Base-by-base conservation (phyloP, 1,140 invertebrate genomes). In the Papilio dardanus region DNA sequence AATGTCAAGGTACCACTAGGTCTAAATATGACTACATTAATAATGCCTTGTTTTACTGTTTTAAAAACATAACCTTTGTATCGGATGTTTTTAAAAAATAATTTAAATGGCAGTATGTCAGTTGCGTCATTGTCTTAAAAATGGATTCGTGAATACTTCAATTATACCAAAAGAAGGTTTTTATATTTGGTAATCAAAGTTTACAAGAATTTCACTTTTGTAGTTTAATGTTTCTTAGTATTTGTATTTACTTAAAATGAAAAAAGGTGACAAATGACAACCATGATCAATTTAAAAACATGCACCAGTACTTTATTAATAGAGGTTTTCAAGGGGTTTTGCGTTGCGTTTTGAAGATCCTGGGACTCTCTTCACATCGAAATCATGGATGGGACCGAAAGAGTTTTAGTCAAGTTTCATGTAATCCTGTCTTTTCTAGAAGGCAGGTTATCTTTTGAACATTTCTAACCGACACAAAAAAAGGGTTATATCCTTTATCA, bases 11-110 rank as follows among this genome's bases (percentile, higher is more conserved):
- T 21, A 40, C 42, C 19, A 42, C 33, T 21, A 40, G 67, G 6
- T 69, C 66, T 68, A 68, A 69, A 69, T 69, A 69, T 37, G 67
- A 37, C 67, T 68, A 21, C 35, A 35, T 21, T 68, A 68, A 68
- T 68, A 21, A 37, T 33, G 30, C 37, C 19, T 24, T 21, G 54
- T 62, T 21, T 69, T 69, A 69, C 33, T 35, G 31, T 69, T 69
- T 24, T 69, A 19, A 35, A 69, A 69, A 69, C 21, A 21, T 40
- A 69, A 69, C 67, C 67, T 69, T 69, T 69, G 31, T 28, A 37
- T 19, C 42, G 67, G 33, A 19, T n/a, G 31, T 66, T 40, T 19
- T 67, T n/a, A 33, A 12, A 69, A 69, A 69, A 40, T 40, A 37
- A 19, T 12, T 37, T 69, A 40, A 24, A 33, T 37, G 67, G 31